Evolutionary conservation across 2,797 vertebrate species (phyloP).

Genomic region (Mus minutoides): DNA sequence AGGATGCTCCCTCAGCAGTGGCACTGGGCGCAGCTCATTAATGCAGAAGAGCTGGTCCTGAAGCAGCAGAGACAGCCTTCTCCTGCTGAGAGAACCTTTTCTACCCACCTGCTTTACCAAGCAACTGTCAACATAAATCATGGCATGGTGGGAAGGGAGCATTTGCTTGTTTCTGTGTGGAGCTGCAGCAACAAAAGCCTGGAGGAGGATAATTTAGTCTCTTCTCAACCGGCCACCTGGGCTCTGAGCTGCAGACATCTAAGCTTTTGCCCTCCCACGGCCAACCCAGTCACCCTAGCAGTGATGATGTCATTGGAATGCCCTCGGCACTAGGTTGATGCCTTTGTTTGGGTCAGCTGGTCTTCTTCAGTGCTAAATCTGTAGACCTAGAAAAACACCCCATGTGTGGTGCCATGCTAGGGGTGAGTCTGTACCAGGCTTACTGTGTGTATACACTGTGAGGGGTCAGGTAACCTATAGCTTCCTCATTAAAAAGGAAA

Average conservation of each 20-base stretch:
- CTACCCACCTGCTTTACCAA: conserved; percentile 61
- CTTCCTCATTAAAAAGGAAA: conserved; percentile 14
- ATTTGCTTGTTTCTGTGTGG: background rate
- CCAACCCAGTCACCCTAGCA: background rate
- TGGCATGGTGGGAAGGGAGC: background rate
- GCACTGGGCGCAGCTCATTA: conserved; percentile 26
- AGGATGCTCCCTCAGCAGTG: too few relatives aligned
- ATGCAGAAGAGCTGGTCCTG: background rate
- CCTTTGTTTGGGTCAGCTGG: background rate
- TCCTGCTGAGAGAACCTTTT: conserved; percentile 63
- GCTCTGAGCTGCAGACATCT: background rate
- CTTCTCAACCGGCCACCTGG: background rate
- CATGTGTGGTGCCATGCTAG: background rate
- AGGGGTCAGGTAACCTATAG: background rate
- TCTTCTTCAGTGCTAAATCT: background rate
- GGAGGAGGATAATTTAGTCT: background rate
- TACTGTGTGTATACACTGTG: background rate
- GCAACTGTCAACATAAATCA: conserved; percentile 36
- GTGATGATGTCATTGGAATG: background rate
- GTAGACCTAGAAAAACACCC: conserved; percentile 8
- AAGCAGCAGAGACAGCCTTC: conserved; percentile 50
- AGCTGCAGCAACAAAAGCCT: background rate
- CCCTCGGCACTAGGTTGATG: background rate
- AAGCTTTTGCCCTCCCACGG: background rate
- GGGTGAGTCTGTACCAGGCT: background rate